Conservation (phyloP, 2,888 invertebrate species). For the Zaprionus bogoriensis region DNA sequence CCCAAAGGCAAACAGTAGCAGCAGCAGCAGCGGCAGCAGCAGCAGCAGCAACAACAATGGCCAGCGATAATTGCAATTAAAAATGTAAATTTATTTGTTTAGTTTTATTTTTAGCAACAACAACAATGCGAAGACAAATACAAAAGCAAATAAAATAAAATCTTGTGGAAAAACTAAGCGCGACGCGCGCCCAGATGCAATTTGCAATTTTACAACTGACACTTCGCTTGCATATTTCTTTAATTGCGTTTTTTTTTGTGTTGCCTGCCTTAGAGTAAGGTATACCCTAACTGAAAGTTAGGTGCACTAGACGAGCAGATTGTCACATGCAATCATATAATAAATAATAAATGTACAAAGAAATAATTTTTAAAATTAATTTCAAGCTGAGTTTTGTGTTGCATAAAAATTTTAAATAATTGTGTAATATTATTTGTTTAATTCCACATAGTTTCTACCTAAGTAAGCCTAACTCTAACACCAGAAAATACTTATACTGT, state of each 20-base stretch:
- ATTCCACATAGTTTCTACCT: too few species aligned
- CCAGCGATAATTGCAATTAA: constrained; percentile 74
- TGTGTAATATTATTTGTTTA: too few species aligned
- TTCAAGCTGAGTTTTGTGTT: too few species aligned
- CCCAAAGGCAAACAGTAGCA: constrained; percentile 74
- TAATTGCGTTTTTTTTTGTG: constrained; percentile 48
- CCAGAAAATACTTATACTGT: too few species aligned
- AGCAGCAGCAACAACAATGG: constrained; percentile 50
- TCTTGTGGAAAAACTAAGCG: constrained; percentile 39
- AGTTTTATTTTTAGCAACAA: constrained; percentile 72
- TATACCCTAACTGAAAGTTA: not conserved
- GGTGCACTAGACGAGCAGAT: too few species aligned
- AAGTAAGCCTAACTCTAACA: too few species aligned
- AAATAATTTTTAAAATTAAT: too few species aligned
- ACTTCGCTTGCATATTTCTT: constrained; percentile 60
- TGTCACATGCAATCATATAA: too few species aligned
- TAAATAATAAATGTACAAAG: too few species aligned
- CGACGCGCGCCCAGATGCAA: constrained; percentile 71
- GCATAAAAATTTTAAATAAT: too few species aligned
- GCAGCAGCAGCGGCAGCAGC: constrained; percentile 24
- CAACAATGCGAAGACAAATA: constrained; percentile 25
- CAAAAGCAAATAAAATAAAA: constrained; percentile 23
- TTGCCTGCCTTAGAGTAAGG: constrained; percentile 6
- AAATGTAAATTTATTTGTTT: constrained; percentile 74
- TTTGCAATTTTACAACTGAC: constrained; percentile 64